Conservation (phyloP, 1,140 invertebrate species). For the Neelides sp. region DNA sequence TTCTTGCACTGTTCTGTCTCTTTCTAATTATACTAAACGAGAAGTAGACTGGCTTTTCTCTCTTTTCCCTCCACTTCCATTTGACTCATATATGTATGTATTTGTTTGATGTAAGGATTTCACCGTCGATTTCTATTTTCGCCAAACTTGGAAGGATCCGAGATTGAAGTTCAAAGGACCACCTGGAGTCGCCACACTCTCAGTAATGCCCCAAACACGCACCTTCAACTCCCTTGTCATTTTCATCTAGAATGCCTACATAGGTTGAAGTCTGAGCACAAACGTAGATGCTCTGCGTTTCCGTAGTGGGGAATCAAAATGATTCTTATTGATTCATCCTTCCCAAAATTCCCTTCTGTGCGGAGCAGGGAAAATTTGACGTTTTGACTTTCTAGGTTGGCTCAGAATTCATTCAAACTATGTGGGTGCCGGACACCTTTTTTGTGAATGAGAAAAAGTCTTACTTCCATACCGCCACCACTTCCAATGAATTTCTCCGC, state of each 20-base stretch:
- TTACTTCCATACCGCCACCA: conserved; percentile 94
- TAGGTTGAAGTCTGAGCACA: not conserved
- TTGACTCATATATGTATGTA: no score
- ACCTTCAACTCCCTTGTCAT: not conserved
- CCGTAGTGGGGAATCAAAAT: not conserved
- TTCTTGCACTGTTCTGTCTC: conserved; percentile 5
- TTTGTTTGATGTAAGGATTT: no score
- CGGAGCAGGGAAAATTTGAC: no score
- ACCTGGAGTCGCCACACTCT: conserved; percentile 72
- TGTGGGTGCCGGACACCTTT: conserved; percentile 97
- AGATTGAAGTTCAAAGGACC: conserved; percentile 77
- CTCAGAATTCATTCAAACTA: conserved; percentile 90
- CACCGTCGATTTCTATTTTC: conserved; percentile 96
- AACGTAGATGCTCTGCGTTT: not conserved
- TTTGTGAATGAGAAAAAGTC: conserved; percentile 98
- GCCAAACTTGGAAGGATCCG: conserved; percentile 94
- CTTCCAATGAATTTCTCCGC: conserved; percentile 91
- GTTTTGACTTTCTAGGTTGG: no score
- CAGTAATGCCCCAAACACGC: no score
- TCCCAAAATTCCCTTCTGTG: not conserved
- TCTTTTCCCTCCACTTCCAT: conserved; percentile 16
- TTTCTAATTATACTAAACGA: conserved; percentile 2
- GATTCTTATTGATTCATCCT: not conserved
- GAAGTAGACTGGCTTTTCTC: no score
- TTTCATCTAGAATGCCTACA: not conserved